phyloP scores from a whole-genome alignment of 2,888 invertebrate genomes.

The Vandiemenella viatica region DNA sequence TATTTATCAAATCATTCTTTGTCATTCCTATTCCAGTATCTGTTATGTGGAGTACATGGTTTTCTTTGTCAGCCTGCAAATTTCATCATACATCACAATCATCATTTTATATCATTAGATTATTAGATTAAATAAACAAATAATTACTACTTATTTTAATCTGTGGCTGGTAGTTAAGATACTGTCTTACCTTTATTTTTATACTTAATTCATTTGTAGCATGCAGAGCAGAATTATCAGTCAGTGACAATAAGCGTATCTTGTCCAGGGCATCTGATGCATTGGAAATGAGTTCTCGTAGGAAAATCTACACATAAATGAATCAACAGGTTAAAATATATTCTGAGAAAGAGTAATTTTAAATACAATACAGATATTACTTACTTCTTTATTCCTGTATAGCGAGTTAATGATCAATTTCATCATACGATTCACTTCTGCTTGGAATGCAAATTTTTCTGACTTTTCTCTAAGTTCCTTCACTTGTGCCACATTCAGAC shows the following conservation, averaged over 20 bases:
- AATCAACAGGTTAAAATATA: too few relatives aligned
- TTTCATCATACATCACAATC: too few relatives aligned
- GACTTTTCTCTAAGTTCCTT: slow-evolving; percentile 80
- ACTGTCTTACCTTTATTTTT: slow-evolving; percentile 51
- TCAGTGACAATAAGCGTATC: slow-evolving; percentile 83
- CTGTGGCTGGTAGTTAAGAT: neutral
- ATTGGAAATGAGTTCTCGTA: slow-evolving; percentile 95
- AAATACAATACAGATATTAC: too few relatives aligned
- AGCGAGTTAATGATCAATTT: slow-evolving; percentile 98
- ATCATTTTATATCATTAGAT: too few relatives aligned
- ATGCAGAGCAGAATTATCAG: slow-evolving; percentile 64
- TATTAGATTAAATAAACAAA: too few relatives aligned
- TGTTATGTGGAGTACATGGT: slow-evolving; percentile 71
- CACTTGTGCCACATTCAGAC: slow-evolving; percentile 83
- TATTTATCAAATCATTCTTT: slow-evolving; percentile 77
- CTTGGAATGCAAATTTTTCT: slow-evolving; percentile 83
- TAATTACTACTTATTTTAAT: neutral
- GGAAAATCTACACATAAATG: slow-evolving; percentile 61
- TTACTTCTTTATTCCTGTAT: slow-evolving; percentile 93
- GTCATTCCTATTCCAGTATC: slow-evolving; percentile 99
- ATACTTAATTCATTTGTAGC: slow-evolving; percentile 72
- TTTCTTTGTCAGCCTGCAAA: slow-evolving; percentile 9
- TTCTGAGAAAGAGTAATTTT: too few relatives aligned
- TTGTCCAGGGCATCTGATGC: slow-evolving; percentile 98
- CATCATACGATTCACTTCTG: slow-evolving; percentile 99